Evolutionary conservation across 2,888 invertebrate species (phyloP).

Genomic region (Catocala sponsa): DNA sequence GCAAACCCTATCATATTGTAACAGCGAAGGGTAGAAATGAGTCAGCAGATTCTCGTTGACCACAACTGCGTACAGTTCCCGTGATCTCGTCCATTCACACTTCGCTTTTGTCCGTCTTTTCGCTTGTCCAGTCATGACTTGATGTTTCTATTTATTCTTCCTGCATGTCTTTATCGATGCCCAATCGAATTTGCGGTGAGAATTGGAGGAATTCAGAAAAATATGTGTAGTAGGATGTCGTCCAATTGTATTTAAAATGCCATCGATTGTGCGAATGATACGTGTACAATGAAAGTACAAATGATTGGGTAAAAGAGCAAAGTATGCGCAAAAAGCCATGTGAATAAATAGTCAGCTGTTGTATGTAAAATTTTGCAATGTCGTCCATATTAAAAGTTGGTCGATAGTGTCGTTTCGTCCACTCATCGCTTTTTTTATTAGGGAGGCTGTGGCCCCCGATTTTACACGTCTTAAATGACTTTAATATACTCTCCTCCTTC

Average conservation of each 20-base stretch:
- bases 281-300: slow-evolving; percentile 1
- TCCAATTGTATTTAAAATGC: slow-evolving; percentile 8
- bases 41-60: slow-evolving; percentile 50
- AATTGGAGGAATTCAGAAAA: slow-evolving; percentile 15
- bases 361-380: too few relatives aligned
- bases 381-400: too few relatives aligned
- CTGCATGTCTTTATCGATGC: slow-evolving; percentile 8
- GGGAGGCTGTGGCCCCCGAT: too few relatives aligned
- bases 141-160: slow-evolving; percentile 37
- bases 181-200: slow-evolving; percentile 29
- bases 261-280: not conserved
- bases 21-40: slow-evolving; percentile 58
- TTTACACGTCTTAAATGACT: too few relatives aligned
- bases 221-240: slow-evolving; percentile 10
- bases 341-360: too few relatives aligned
- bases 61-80: slow-evolving; percentile 38
- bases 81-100: slow-evolving; percentile 56
- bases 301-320: not conserved
- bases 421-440: too few relatives aligned
- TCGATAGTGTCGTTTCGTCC: too few relatives aligned
- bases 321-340: not conserved
- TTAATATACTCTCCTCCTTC: too few relatives aligned
- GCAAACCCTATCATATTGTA: slow-evolving; percentile 23
- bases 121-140: slow-evolving; percentile 26
- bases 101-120: slow-evolving; percentile 40